Base-by-base conservation (phyloP, 2,888 invertebrate species). In the Cetonia aurata region DNA sequence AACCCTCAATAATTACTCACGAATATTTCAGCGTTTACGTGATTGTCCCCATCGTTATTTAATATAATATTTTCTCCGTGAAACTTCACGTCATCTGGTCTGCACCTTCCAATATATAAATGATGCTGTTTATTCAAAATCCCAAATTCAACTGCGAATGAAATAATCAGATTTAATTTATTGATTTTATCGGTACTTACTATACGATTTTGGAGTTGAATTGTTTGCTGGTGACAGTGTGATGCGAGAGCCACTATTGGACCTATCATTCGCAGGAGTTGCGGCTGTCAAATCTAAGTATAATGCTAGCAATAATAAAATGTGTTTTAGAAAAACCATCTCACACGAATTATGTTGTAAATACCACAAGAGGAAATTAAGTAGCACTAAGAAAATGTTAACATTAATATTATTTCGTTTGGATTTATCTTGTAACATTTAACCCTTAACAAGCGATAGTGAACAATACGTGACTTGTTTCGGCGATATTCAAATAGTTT, bases 41-140 rank as follows among this genome's bases (percentile, higher is more conserved):
- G 83, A 73, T 83, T 84, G 73, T 82, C 83, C 1, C 83, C 83
- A 76, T 85, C 84, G 71, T 83, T 84, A 70, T 82, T 81, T 25
- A 85, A 74, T 69, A 85, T 79, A 60, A 85, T 81, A 71, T 83
- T 83, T 77, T 85, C 84, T 12, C 81, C 80, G 71, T 85, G 85
- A 13, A 85, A 73, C 37, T 83, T 73, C 19, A 72, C 73, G 65
- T 82, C 77, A 46, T 79, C 78, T 25, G 73, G 68, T 31, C 77
- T 75, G 71, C 84, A 84, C 72, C 83, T 77, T n/a, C 84, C 84
- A 50, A 84, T 80, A 65, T 82, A 81, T 33, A 84, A 75, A 75
- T 84, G 79, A 69, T 83, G 82, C 1, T 81, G 81, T 73, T 81
- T 78, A 55, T 78, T 76, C 60, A 81, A 37, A 69, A 82, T 75